Base-by-base conservation (phyloP, 2,113 vertebrate species). In the Choloepus hoffmanni region DNA sequence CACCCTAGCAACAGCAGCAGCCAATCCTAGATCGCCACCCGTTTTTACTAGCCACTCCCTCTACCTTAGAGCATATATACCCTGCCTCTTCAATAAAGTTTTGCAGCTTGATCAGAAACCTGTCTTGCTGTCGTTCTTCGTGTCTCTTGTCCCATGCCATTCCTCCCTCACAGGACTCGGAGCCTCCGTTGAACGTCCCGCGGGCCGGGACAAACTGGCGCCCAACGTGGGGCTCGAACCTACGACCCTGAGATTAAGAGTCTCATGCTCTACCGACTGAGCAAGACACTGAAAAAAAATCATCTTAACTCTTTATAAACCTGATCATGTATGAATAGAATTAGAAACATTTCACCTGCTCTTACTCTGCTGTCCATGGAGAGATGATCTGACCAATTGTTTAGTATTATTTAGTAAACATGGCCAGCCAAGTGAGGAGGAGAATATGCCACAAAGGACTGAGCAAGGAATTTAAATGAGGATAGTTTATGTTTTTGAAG, bases 181-280 rank as follows among this genome's bases (percentile, higher is more conserved):
- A n/a, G n/a, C n/a, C n/a, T n/a, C n/a, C n/a, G n/a, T n/a, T n/a
- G n/a, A n/a, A n/a, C n/a, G n/a, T n/a, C n/a, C n/a, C n/a, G n/a
- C n/a, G n/a, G n/a, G n/a, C n/a, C n/a, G n/a, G n/a, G n/a, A n/a
- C n/a, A n/a, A 36, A 36, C 36, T 36, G 36, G 36, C 62, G n/a
- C 95, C 96, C 94, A 97, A 97, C 82, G 55, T 98, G 95, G 96
- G 95, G 95, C 94, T 91, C 55, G 53, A 95, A 95, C 67, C 68
- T 68, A 95, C 6, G 28, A 74, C 94, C 95, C 94, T 97, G 95
- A 97, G 96, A 97, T 97, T 98, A 98, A 97, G 95, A 97, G 97
- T 97, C 97, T 97, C 97, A 97, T 97, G 95, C 96, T 98, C 97
- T 98, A 98, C 97, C 87, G 53, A 98, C 97, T 97, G 97, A 98